A percentile compares a stretch with the other conserved stretches of the same genome.
phyloP scores from a whole-genome alignment of 2,113 vertebrate genomes.

The Andinoacara biseriatus region DNA sequence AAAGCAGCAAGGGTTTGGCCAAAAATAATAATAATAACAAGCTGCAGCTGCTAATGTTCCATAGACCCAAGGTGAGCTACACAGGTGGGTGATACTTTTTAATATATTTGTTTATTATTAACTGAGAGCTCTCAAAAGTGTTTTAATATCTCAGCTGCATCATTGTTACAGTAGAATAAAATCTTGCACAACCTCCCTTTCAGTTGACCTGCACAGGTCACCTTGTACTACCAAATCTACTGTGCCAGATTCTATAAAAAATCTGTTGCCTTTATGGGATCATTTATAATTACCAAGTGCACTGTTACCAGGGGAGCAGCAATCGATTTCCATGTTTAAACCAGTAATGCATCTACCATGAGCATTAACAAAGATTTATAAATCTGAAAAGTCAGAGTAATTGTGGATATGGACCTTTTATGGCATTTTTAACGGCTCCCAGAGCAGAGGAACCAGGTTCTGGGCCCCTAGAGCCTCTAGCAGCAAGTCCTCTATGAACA shows the following conservation, averaged over 20 bases:
- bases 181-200: constrained; percentile 15
- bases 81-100: background rate
- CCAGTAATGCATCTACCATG: constrained; percentile 73
- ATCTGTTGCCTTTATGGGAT: constrained; percentile 60
- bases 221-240: constrained; percentile 52
- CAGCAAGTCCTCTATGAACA: constrained; percentile 56
- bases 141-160: background rate
- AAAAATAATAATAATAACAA: too few relatives aligned
- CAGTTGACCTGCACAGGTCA: constrained; percentile 60
- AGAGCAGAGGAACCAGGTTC: constrained; percentile 58
- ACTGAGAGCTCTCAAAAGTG: background rate
- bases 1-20: too few relatives aligned
- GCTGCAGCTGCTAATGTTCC: background rate
- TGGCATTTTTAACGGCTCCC: constrained; percentile 74
- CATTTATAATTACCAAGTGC: constrained; percentile 76
- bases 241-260: constrained; percentile 72
- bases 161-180: constrained; percentile 17
- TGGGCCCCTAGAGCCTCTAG: constrained; percentile 44
- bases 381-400: constrained; percentile 77
- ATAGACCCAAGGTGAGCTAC: background rate
- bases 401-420: constrained; percentile 78
- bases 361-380: constrained; percentile 76
- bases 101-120: background rate
- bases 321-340: constrained; percentile 72
- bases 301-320: constrained; percentile 60